Percentiles rank a stretch among this genome's conserved stretches.
phyloP scores from a whole-genome alignment of 2,888 invertebrate species.

The Parelbella ahira region DNA sequence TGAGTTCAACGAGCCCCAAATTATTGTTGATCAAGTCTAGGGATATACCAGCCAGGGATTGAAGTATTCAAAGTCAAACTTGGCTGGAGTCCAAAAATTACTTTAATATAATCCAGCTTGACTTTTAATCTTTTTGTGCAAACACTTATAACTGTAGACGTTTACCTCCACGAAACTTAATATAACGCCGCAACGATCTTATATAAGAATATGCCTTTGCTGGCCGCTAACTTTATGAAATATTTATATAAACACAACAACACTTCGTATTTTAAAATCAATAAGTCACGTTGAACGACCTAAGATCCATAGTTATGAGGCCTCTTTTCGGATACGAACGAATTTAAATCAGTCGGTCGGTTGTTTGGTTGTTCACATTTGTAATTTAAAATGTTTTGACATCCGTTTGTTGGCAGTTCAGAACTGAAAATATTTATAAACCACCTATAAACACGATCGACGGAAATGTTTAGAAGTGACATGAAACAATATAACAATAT shows the following conservation, averaged over 20 bases:
- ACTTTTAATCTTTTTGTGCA: conserved; percentile 47
- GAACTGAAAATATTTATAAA: too few relatives aligned
- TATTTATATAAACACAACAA: conserved; percentile 56
- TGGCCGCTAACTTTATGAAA: conserved; percentile 58
- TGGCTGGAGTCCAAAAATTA: conserved; percentile 17
- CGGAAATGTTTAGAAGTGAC: too few relatives aligned
- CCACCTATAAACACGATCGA: too few relatives aligned
- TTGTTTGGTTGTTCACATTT: too few relatives aligned
- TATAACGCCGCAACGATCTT: conserved; percentile 52
- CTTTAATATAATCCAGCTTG: conserved; percentile 26
- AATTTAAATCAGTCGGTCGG: too few relatives aligned
- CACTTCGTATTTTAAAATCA: conserved; percentile 40
- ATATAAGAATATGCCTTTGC: conserved; percentile 57
- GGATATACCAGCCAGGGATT: conserved; percentile 1
- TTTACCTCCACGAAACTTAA: conserved; percentile 49
- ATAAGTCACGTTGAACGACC: conserved; percentile 14
- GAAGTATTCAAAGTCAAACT: conserved; percentile 12
- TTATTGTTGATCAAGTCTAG: conserved; percentile 7
- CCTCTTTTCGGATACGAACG: neutral
- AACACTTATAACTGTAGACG: conserved; percentile 35
- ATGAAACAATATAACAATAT: too few relatives aligned
- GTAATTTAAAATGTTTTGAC: too few relatives aligned
- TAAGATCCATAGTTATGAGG: conserved; percentile 7
- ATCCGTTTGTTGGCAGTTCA: too few relatives aligned
- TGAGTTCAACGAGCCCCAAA: neutral